Conservation (phyloP, 2,113 vertebrate species). For the Spermophilus dauricus region DNA sequence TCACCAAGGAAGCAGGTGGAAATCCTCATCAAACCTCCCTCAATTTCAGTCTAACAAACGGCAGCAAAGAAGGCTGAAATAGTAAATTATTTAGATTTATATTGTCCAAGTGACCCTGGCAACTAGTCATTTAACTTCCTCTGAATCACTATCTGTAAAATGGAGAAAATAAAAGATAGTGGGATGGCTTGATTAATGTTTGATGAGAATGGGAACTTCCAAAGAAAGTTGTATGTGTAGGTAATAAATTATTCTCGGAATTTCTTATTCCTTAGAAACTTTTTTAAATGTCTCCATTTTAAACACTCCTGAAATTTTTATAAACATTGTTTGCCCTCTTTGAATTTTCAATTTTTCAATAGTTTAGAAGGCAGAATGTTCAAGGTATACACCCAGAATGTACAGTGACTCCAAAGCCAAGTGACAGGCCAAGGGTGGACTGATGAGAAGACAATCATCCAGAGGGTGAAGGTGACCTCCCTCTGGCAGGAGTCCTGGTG, state of each 20-base stretch:
- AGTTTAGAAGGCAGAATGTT: neutral
- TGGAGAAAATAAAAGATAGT: neutral
- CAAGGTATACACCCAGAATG: neutral
- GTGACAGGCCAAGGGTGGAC: neutral
- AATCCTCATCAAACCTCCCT: neutral
- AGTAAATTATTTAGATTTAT: neutral
- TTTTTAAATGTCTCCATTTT: slow-evolving; percentile 64
- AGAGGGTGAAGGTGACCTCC: neutral
- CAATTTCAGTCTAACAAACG: neutral
- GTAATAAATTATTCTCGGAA: slow-evolving; percentile 65
- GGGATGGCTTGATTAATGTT: slow-evolving; percentile 42
- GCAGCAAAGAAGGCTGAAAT: neutral
- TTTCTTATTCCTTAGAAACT: slow-evolving; percentile 4
- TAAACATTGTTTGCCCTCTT: neutral
- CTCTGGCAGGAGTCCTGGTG: neutral
- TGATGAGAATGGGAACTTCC: slow-evolving; percentile 67
- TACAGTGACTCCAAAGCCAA: neutral
- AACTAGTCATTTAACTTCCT: slow-evolving; percentile 34
- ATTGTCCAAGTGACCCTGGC: slow-evolving; percentile 31
- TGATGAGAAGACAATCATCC: neutral
- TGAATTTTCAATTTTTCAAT: slow-evolving; percentile 27
- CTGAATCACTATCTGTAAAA: slow-evolving; percentile 1
- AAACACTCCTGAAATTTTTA: neutral
- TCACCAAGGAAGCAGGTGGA: accelerated
- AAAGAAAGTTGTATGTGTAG: neutral